A percentile compares a stretch with the other conserved stretches of the same genome.
Evolutionary conservation across 2,113 vertebrate genomes (phyloP).

Genomic region (Percopsis transmontana): DNA sequence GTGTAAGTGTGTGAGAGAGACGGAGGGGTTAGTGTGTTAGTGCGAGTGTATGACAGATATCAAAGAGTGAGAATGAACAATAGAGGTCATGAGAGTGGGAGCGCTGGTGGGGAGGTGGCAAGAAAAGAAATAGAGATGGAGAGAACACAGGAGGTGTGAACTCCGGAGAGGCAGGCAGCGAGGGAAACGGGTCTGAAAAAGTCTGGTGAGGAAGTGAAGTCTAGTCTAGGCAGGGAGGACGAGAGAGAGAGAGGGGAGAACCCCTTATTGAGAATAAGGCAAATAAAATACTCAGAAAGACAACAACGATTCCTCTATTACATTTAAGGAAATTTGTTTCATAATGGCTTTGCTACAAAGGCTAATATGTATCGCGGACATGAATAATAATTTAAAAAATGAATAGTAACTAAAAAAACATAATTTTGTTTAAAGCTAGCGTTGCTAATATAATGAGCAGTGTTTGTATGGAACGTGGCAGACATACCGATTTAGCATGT

Average conservation of each 20-base stretch:
- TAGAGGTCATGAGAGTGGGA: slow-evolving; percentile 46
- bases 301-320: background rate
- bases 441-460: too few species aligned
- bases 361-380: too few species aligned
- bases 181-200: slow-evolving; percentile 42
- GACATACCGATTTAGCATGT: too few species aligned
- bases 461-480: too few species aligned
- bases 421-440: too few species aligned
- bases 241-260: slow-evolving; percentile 1
- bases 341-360: too few species aligned
- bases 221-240: slow-evolving; percentile 34
- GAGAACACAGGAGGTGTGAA: slow-evolving; percentile 48
- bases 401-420: too few species aligned
- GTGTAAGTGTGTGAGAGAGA: background rate
- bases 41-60: slow-evolving; percentile 29
- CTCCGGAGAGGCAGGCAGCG: slow-evolving; percentile 26
- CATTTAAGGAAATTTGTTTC: background rate
- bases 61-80: slow-evolving; percentile 66
- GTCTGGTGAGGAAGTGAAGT: slow-evolving; percentile 24
- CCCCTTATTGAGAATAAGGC: background rate
- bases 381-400: too few species aligned
- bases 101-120: background rate
- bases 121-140: slow-evolving; percentile 36
- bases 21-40: background rate
- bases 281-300: background rate